Evolutionary conservation across 2,888 invertebrate genomes (phyloP).

Genomic region (Campoletis raptor): DNA sequence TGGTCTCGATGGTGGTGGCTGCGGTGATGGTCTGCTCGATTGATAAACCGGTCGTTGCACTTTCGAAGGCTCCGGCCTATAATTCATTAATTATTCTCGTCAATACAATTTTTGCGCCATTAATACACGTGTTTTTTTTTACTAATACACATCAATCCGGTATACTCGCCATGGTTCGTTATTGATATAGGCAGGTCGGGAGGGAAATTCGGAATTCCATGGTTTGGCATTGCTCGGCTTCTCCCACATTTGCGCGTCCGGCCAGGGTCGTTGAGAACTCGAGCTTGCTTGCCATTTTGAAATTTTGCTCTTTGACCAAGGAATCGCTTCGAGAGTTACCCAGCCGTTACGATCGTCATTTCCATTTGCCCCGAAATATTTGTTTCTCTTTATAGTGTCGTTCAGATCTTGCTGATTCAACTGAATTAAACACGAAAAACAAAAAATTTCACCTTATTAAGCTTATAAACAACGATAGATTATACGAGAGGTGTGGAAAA

Average conservation of each 20-base stretch:
- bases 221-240: conserved; percentile 80
- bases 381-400: conserved; percentile 82
- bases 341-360: conserved; percentile 91
- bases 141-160: too few species aligned
- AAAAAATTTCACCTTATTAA: not conserved
- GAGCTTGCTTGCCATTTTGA: conserved; percentile 91
- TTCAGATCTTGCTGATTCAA: conserved; percentile 74
- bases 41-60: conserved; percentile 75
- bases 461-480: not conserved
- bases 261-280: conserved; percentile 82
- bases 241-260: conserved; percentile 82
- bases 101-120: not conserved
- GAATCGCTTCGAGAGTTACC: conserved; percentile 92
- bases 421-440: conserved; percentile 55
- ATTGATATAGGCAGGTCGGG: conserved; percentile 77
- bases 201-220: conserved; percentile 78
- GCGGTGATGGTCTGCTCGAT: conserved; percentile 56
- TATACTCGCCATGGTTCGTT: conserved; percentile 77
- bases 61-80: conserved; percentile 75
- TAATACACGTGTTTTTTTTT: not conserved
- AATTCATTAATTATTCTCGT: conserved; percentile 78
- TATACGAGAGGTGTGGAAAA: not conserved
- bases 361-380: conserved; percentile 85
- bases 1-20: conserved; percentile 35
- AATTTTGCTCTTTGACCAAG: conserved; percentile 93